phyloP scores from a whole-genome alignment of 2,888 invertebrate species.

The Eulithis testata region DNA sequence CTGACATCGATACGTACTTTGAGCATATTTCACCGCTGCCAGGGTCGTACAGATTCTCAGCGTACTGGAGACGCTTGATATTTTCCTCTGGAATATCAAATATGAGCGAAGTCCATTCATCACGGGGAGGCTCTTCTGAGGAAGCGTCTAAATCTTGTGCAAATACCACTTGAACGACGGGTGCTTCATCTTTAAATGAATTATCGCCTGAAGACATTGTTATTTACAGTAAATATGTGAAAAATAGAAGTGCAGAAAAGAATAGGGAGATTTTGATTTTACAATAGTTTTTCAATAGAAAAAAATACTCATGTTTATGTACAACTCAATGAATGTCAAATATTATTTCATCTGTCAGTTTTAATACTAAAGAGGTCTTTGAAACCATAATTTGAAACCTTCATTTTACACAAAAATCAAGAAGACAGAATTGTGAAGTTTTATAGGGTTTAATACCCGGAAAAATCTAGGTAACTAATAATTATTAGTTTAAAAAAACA shows the following conservation, averaged over 20 bases:
- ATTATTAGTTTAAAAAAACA: neutral
- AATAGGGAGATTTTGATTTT: neutral
- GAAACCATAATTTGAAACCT: too few relatives aligned
- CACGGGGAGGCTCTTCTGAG: constrained; percentile 63
- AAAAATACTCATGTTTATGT: too few relatives aligned
- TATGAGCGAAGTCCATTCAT: constrained; percentile 67
- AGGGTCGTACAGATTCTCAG: constrained; percentile 55
- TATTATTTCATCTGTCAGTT: too few relatives aligned
- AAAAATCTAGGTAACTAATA: too few relatives aligned
- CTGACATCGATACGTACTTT: constrained; percentile 60
- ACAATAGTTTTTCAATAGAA: neutral
- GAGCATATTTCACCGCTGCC: constrained; percentile 67
- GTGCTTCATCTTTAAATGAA: constrained; percentile 4
- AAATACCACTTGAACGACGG: constrained; percentile 31
- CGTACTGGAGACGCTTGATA: constrained; percentile 47
- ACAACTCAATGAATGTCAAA: too few relatives aligned
- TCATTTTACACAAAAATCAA: too few relatives aligned
- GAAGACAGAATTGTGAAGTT: neutral
- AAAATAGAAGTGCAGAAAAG: neutral
- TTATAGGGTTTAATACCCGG: neutral
- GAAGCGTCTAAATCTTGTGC: constrained; percentile 46
- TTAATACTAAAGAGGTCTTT: too few relatives aligned
- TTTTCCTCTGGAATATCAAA: constrained; percentile 48
- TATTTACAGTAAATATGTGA: neutral
- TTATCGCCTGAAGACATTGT: constrained; percentile 40